Conservation (phyloP, 2,888 invertebrate species). For the Synergus umbraculus region DNA sequence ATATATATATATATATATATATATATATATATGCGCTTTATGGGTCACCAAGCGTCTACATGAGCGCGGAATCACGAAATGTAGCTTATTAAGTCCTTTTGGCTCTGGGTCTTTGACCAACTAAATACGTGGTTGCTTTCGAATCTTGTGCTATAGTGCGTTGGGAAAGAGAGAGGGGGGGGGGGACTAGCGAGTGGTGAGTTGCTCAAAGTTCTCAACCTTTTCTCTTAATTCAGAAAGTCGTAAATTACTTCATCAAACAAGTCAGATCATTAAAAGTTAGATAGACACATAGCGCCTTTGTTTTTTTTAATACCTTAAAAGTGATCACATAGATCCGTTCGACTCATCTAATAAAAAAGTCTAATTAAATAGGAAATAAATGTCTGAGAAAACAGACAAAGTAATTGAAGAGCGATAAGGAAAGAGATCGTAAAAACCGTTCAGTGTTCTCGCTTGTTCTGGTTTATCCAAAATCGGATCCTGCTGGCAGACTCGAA, state of each 20-base stretch:
- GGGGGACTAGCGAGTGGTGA: too few species aligned
- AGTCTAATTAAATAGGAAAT: background rate
- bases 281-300: too few species aligned
- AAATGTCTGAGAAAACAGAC: background rate
- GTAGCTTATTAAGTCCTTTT: conserved; percentile 49
- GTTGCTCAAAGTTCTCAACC: too few species aligned
- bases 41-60: conserved; percentile 57
- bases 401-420: conserved; percentile 32
- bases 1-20: background rate
- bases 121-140: background rate
- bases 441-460: conserved; percentile 16
- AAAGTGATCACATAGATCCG: background rate
- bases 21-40: conserved; percentile 56
- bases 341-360: background rate
- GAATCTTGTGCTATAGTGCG: too few species aligned
- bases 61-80: conserved; percentile 57
- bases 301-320: too few species aligned
- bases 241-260: too few species aligned
- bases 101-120: conserved; percentile 46
- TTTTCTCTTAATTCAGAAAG: too few species aligned
- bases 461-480: conserved; percentile 19
- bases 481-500: conserved; percentile 7
- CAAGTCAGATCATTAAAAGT: too few species aligned
- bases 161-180: too few species aligned
- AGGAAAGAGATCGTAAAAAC: conserved; percentile 18